A percentile compares a stretch with the other conserved stretches of the same genome.
phyloP scores from a whole-genome alignment of 1,140 invertebrate species.

The Papilio glaucus region DNA sequence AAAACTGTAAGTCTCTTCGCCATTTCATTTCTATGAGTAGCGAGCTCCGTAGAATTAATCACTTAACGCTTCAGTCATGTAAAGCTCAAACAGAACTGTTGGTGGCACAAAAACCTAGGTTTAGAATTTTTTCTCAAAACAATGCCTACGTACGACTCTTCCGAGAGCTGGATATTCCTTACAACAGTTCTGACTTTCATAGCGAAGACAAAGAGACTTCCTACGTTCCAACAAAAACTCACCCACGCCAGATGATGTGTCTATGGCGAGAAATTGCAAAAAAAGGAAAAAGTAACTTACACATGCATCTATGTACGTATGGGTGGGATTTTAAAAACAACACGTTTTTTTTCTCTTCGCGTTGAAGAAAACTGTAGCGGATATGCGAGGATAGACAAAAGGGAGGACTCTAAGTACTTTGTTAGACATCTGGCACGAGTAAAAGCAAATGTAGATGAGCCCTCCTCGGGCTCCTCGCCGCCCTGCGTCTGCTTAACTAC shows the following conservation, averaged over 20 bases:
- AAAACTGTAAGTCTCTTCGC: slow-evolving; percentile 33
- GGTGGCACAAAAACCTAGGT: slow-evolving; percentile 64
- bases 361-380: slow-evolving; percentile 77
- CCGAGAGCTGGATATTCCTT: slow-evolving; percentile 76
- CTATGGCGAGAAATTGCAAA: slow-evolving; percentile 81
- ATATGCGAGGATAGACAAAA: slow-evolving; percentile 78
- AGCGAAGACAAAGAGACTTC: slow-evolving; percentile 78
- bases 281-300: slow-evolving; percentile 70
- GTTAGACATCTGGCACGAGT: slow-evolving; percentile 73
- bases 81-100: slow-evolving; percentile 61
- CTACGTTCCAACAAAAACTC: slow-evolving; percentile 80
- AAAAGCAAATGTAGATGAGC: slow-evolving; percentile 83
- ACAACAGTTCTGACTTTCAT: slow-evolving; percentile 80
- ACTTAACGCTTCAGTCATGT: slow-evolving; percentile 70
- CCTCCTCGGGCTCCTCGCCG: slow-evolving; percentile 49
- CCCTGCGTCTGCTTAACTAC: slow-evolving; percentile 77
- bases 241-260: slow-evolving; percentile 81
- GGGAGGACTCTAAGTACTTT: slow-evolving; percentile 66
- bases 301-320: slow-evolving; percentile 57
- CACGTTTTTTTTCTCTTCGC: slow-evolving; percentile 68
- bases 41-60: slow-evolving; percentile 64
- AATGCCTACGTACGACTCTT: slow-evolving; percentile 69
- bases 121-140: slow-evolving; percentile 79
- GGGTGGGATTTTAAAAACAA: slow-evolving; percentile 74
- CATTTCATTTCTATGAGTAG: slow-evolving; percentile 59